Conservation (phyloP, 2,888 invertebrate genomes). For the Drosophila heteroneura region DNA sequence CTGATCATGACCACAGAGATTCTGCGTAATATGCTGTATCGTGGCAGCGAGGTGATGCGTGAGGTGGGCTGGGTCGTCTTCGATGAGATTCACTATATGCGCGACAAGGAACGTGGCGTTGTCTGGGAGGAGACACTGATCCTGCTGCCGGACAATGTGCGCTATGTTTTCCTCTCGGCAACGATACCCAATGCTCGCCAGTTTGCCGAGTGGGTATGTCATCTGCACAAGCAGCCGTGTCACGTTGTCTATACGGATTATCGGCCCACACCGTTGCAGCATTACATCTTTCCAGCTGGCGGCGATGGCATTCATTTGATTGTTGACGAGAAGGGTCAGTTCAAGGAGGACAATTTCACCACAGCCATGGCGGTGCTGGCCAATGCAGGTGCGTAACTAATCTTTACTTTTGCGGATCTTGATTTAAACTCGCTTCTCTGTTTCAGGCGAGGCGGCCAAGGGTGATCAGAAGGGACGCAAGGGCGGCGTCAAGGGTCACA, state of each 20-base stretch:
- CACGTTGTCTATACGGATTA: slow-evolving; percentile 99
- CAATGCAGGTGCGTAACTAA: slow-evolving; percentile 87
- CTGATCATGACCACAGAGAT: slow-evolving; percentile 99
- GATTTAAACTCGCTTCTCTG: not conserved
- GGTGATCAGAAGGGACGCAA: slow-evolving; percentile 92
- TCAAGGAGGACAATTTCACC: slow-evolving; percentile 98
- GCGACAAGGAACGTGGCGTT: slow-evolving; percentile 99
- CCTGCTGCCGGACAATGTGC: slow-evolving; percentile 97
- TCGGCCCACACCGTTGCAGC: slow-evolving; percentile 98
- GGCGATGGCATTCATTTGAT: slow-evolving; percentile 98
- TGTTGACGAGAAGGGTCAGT: slow-evolving; percentile 97
- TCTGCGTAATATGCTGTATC: slow-evolving; percentile 98
- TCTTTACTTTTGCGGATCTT: not conserved
- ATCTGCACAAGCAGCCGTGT: slow-evolving; percentile 97
- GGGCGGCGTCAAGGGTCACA: slow-evolving; percentile 89
- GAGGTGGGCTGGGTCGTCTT: slow-evolving; percentile 99
- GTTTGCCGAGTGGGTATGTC: slow-evolving; percentile 97
- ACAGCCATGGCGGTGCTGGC: slow-evolving; percentile 97
- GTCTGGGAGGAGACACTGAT: slow-evolving; percentile 99
- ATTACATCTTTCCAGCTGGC: slow-evolving; percentile 98
- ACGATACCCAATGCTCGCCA: slow-evolving; percentile 99
- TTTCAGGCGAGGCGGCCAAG: slow-evolving; percentile 91
- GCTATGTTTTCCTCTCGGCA: slow-evolving; percentile 99
- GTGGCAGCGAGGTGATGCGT: slow-evolving; percentile 99
- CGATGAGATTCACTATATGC: slow-evolving; percentile 99